Conservation (phyloP, 1,140 invertebrate genomes). For the Euglossa dilemma region DNA sequence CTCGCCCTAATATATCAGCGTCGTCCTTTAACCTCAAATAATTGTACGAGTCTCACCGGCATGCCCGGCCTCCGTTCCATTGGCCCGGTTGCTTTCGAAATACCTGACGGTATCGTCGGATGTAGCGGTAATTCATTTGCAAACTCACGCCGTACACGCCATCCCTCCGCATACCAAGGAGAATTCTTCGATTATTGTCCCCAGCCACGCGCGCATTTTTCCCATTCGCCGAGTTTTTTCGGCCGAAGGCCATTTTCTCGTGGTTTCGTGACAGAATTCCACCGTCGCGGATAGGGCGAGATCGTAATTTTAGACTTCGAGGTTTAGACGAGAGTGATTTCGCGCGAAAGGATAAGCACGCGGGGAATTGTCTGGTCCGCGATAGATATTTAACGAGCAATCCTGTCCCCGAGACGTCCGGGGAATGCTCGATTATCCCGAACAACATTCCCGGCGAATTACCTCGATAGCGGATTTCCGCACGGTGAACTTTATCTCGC, state of each 20-base stretch:
- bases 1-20: constrained; percentile 66
- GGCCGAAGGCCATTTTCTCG: too few relatives aligned
- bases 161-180: neutral
- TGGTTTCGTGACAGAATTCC: neutral
- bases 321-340: too few relatives aligned
- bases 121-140: constrained; percentile 65
- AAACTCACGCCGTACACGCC: neutral
- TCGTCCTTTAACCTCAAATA: constrained; percentile 70
- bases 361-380: too few relatives aligned
- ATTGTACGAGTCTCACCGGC: constrained; percentile 60
- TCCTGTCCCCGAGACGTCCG: too few relatives aligned
- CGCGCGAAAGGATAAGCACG: neutral
- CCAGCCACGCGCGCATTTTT: neutral
- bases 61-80: constrained; percentile 28
- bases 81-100: constrained; percentile 50
- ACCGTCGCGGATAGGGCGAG: neutral
- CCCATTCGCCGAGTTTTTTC: neutral
- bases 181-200: constrained; percentile 21
- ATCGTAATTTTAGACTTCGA: too few relatives aligned
- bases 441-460: neutral
- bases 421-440: neutral
- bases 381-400: neutral
- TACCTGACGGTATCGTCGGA: constrained; percentile 54
- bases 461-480: neutral
- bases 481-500: neutral